These are phyloP conservation scores for Odontesthes bonariensis DNA, from an alignment of 2,113 vertebrate genomes.

Conservation along the genomic window DNA sequence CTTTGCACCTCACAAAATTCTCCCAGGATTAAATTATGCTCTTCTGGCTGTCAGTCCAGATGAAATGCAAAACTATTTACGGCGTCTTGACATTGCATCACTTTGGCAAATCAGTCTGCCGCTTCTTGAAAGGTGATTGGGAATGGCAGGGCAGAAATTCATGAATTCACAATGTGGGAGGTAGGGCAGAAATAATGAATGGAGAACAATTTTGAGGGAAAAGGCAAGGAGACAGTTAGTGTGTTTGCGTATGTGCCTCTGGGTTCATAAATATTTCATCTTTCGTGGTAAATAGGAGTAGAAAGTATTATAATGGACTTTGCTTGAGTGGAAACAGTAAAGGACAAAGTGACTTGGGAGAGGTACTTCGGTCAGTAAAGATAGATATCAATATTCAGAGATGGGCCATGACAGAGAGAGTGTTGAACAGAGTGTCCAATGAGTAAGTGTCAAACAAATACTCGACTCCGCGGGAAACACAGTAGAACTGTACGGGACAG, in stretches of 20 bases:
- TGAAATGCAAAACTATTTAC: constrained; percentile 58
- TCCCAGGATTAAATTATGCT: constrained; percentile 48
- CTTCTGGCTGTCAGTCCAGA: constrained; percentile 58
- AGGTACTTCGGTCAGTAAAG: not conserved
- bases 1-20: constrained; percentile 41
- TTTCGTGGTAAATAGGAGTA: constrained; percentile 2
- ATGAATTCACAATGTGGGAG: constrained; percentile 69
- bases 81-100: constrained; percentile 69
- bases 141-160: constrained; percentile 62
- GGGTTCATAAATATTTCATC: constrained; percentile 69
- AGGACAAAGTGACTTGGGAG: constrained; percentile 28
- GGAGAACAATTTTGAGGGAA: constrained; percentile 37
- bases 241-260: constrained; percentile 38
- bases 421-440: not conserved
- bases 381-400: not conserved
- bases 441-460: not conserved
- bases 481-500: not conserved
- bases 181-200: constrained; percentile 29
- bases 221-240: constrained; percentile 44
- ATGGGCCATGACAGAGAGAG: not conserved
- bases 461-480: not conserved
- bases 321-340: constrained; percentile 15
- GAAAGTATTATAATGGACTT: constrained; percentile 15
- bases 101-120: constrained; percentile 61
- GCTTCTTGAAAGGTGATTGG: constrained; percentile 61